Conservation (phyloP, 2,888 invertebrate genomes). For the Leptopilina myrica region DNA sequence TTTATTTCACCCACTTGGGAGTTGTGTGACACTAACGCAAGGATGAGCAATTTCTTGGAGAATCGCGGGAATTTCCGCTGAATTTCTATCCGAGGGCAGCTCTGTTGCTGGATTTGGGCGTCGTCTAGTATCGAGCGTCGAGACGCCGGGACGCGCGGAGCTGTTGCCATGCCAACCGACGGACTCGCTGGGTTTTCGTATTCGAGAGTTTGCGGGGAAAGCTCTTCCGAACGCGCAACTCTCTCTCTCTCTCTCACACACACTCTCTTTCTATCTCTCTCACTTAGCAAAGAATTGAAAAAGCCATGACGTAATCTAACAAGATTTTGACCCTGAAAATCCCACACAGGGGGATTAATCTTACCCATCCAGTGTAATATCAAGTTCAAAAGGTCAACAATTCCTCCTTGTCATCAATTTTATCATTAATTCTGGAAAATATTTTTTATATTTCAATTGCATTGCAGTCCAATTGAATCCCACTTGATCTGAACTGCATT, state of each 20-base stretch:
- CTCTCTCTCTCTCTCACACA: slow-evolving; percentile 15
- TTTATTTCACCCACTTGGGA: background rate
- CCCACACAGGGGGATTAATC: slow-evolving; percentile 2
- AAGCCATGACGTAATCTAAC: slow-evolving; percentile 17
- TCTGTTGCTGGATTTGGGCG: slow-evolving; percentile 69
- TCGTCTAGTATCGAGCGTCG: slow-evolving; percentile 76
- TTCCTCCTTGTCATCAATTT: background rate
- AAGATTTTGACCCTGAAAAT: slow-evolving; percentile 35
- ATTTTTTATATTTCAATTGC: too few relatives aligned
- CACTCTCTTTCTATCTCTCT: slow-evolving; percentile 36
- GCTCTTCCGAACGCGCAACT: slow-evolving; percentile 20
- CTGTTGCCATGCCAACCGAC: slow-evolving; percentile 76
- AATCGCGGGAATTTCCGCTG: slow-evolving; percentile 41
- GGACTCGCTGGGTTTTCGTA: slow-evolving; percentile 64
- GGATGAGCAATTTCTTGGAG: slow-evolving; percentile 27
- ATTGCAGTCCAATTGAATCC: too few relatives aligned
- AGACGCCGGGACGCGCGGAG: slow-evolving; percentile 75
- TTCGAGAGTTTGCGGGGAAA: slow-evolving; percentile 48
- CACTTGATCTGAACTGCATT: too few relatives aligned
- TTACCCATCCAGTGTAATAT: background rate
- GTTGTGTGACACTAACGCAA: slow-evolving; percentile 4
- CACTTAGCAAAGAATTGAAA: slow-evolving; percentile 37
- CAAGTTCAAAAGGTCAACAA: background rate
- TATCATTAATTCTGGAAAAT: too few relatives aligned
- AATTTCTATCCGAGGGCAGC: slow-evolving; percentile 46